These are phyloP conservation scores for Desoria tigrina DNA, from an alignment of 2,888 invertebrate species.

Conservation along the genomic window DNA sequence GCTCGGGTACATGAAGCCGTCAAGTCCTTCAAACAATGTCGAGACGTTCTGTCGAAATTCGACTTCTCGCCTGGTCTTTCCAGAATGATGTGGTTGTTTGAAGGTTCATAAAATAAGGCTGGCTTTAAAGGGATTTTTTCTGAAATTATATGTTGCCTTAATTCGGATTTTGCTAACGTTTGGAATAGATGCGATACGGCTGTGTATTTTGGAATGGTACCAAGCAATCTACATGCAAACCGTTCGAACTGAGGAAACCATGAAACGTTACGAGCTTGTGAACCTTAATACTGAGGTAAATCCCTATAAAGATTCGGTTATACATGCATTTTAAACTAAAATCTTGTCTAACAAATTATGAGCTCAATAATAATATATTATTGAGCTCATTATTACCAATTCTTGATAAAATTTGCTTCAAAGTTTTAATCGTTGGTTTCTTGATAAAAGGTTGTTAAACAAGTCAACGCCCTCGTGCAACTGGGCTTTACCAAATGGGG, in stretches of 20 bases:
- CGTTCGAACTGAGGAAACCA: constrained; percentile 18
- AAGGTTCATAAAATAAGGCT: constrained; percentile 8
- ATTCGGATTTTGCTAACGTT: neutral
- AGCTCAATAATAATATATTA: no score
- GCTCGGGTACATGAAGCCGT: constrained; percentile 44
- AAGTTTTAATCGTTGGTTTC: neutral
- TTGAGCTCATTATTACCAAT: neutral
- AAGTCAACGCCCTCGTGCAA: constrained; percentile 41
- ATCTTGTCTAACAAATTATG: no score
- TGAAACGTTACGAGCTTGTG: constrained; percentile 3
- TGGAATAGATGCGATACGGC: constrained; percentile 35
- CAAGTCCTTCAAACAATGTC: constrained; percentile 36
- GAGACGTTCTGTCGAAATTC: constrained; percentile 33
- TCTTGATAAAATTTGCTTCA: neutral
- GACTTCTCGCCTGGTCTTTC: constrained; percentile 21
- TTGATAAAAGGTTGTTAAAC: constrained; percentile 38
- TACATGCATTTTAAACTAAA: no score
- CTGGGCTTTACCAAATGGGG: constrained; percentile 41
- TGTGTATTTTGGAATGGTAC: constrained; percentile 51
- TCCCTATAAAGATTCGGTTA: no score
- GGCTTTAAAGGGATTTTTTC: no score
- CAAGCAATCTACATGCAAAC: constrained; percentile 28
- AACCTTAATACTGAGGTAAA: constrained; percentile 16
- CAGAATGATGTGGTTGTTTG: constrained; percentile 36
- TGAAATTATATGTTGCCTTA: no score